Percentiles rank a stretch among this genome's conserved stretches.
Evolutionary conservation across 2,113 vertebrate genomes (phyloP).

Genomic region (Vulpes vulpes): DNA sequence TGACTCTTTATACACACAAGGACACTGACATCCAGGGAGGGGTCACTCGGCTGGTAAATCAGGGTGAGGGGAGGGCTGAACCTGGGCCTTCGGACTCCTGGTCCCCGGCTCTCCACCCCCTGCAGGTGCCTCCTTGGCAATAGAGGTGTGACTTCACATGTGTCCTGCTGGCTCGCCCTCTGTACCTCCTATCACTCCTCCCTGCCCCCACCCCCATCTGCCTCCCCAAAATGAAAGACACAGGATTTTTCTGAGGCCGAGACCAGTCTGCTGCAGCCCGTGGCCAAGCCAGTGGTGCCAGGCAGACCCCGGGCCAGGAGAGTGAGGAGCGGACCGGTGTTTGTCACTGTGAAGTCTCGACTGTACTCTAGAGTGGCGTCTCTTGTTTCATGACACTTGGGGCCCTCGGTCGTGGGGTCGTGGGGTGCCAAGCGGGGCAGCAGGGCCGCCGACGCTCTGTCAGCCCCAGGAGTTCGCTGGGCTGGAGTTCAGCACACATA

Average conservation of each 20-base stretch:
- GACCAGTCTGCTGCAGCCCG: not conserved
- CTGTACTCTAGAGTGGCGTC: not conserved
- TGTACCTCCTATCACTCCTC: not conserved
- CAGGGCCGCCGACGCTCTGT: not conserved
- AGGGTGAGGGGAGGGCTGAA: not conserved
- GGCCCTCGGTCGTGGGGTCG: not conserved
- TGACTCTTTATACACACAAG: not conserved
- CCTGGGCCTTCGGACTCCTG: constrained; percentile 1
- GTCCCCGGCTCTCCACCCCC: constrained; percentile 33
- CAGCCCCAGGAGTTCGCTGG: not conserved
- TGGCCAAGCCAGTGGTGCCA: not conserved
- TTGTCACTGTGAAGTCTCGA: constrained; percentile 49
- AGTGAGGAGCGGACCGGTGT: not conserved
- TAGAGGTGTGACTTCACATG: not conserved
- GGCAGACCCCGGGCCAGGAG: not conserved
- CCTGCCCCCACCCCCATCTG: not conserved
- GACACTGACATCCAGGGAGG: not conserved
- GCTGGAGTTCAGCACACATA: constrained; percentile 47
- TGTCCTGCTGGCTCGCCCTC: not conserved
- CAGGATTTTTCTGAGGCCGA: not conserved
- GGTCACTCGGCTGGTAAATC: not conserved
- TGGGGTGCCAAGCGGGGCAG: not conserved
- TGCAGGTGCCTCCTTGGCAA: constrained; percentile 35
- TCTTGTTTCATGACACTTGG: not conserved
- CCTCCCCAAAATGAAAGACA: not conserved